Conservation (phyloP, 2,113 vertebrate genomes). For the Candoia aspera region DNA sequence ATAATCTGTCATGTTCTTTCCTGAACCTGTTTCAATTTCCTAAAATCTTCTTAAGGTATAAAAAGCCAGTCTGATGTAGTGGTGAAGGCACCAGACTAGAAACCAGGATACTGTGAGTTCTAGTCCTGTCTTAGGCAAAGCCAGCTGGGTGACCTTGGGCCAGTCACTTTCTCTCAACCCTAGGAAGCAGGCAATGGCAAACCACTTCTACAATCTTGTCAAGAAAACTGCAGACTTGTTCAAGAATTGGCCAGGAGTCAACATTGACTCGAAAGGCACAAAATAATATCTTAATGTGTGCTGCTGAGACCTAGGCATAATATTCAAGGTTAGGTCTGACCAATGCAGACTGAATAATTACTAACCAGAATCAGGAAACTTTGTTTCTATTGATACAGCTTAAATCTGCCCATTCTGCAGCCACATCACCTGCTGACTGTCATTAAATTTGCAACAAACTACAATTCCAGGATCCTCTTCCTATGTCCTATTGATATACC, state of each 20-base stretch:
- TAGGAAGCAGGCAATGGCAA: not conserved
- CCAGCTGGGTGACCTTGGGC: not conserved
- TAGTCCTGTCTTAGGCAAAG: not conserved
- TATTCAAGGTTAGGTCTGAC: too few species aligned
- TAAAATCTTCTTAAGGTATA: not conserved
- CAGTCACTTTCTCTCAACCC: not conserved
- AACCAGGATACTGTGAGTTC: not conserved
- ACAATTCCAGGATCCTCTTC: too few species aligned
- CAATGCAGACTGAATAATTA: too few species aligned
- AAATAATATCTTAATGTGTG: not conserved
- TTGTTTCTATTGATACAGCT: too few species aligned
- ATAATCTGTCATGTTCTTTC: not conserved
- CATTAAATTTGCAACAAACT: too few species aligned
- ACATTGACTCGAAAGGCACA: not conserved
- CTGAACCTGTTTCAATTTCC: not conserved
- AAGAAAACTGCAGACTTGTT: not conserved
- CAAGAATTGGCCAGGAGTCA: not conserved
- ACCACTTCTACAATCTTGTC: not conserved
- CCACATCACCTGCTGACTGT: too few species aligned
- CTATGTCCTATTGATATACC: too few species aligned
- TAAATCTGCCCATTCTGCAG: too few species aligned
- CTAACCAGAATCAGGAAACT: too few species aligned
- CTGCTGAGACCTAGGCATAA: not conserved
- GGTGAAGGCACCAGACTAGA: not conserved
- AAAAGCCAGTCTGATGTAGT: not conserved